Conservation (phyloP, 2,888 invertebrate species). For the Hemithea aestivaria region DNA sequence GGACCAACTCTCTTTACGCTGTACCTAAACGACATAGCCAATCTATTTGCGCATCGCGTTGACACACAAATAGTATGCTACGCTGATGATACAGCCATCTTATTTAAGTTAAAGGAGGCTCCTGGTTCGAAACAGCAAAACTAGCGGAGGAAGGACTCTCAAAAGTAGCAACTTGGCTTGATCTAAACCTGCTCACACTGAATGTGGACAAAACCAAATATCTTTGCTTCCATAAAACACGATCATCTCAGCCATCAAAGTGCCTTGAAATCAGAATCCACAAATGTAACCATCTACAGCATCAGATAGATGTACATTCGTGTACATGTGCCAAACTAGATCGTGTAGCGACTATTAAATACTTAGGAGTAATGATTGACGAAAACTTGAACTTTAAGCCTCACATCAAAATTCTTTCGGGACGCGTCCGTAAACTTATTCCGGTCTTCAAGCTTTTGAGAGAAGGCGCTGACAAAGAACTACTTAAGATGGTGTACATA, state of each 20-base stretch:
- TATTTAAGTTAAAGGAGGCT: not conserved
- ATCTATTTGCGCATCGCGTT: not conserved
- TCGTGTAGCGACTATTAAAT: not conserved
- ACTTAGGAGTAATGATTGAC: not conserved
- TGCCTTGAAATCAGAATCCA: not conserved
- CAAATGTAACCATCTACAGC: not conserved
- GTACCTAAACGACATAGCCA: not conserved
- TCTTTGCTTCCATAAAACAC: not conserved
- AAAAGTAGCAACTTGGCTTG: not conserved
- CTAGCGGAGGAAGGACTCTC: not conserved
- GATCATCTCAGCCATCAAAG: not conserved
- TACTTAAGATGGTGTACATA: not conserved
- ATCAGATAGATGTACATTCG: not conserved
- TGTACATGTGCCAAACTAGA: not conserved
- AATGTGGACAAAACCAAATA: not conserved
- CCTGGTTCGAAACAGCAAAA: not conserved
- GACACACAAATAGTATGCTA: not conserved
- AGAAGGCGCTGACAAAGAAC: not conserved
- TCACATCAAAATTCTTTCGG: not conserved
- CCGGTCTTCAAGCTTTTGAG: not conserved
- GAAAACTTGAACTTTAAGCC: not conserved
- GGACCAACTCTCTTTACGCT: not conserved
- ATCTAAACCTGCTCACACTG: not conserved
- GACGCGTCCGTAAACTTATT: not conserved
- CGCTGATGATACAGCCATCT: slow-evolving; percentile 1